Evolutionary conservation across 2,113 vertebrate genomes (phyloP), one percentile per base, ranked within the genome.

Genomic region (Oxyruncus cristatus): DNA sequence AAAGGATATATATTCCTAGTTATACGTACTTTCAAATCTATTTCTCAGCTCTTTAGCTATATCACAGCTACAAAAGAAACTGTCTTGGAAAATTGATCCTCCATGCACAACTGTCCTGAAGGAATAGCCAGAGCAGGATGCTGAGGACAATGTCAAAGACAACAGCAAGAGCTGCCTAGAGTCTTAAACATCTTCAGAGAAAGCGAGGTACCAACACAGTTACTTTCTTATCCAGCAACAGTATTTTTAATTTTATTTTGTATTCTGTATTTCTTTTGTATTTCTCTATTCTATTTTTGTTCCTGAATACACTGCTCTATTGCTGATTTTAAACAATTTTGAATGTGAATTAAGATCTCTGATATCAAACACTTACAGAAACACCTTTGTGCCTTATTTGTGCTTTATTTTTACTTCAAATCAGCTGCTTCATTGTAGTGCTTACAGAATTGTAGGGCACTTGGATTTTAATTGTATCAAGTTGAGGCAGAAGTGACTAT

Each of bases 391-490:
- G 20, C 32, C 87, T 90, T 78, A 92, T 52, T 92, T 96, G 55
- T 88, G 78, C 46, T 67, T 74, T 39, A 49, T 80, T 85, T 92
- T 82, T 50, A 26, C 88, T 81, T 85, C 86, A 76, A 84, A 92
- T 93, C 83, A 92, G 67, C 62, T 83, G 49, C 79, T n/a, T 72
- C 81, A 95, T 24, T 81, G 67, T 35, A 83, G 42, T 65, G 56
- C 44, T 81, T 75, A 56, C 16, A 73, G 42, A 74, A 92, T 56
- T 66, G 33, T 66, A 61, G 37, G n/a, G 56, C 2, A 19, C 26
- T 84, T 83, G 50, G 58, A 62, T 94, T 92, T 95, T 79, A 95
- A 86, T 85, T 88, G 39, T 83, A 87, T 39, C 78, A 94, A 89
- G n/a, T 85, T 85, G 41, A 95, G 44, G 77, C 20, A 68, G 79